A percentile compares a stretch with the other conserved stretches of the same genome.
Evolutionary conservation across 2,797 vertebrate genomes (phyloP).

Genomic region (Acanthis flammea): DNA sequence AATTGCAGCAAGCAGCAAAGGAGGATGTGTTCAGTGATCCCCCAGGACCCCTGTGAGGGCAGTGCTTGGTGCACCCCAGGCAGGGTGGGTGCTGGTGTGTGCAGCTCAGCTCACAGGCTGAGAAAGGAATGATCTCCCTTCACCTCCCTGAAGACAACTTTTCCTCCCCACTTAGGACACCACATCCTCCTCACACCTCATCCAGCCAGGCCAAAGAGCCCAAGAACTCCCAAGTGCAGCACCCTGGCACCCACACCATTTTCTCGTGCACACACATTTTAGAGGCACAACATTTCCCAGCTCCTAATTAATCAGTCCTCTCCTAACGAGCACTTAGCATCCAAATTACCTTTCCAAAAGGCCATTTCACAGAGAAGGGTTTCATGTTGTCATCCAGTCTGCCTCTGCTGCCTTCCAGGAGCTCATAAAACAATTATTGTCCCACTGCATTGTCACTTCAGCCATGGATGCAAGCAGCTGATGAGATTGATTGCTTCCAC

Average conservation of each 20-base stretch:
- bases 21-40: rapidly evolving
- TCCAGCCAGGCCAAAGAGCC: not conserved
- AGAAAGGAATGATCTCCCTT: not conserved
- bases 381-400: conserved; percentile 41
- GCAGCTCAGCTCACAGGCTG: not conserved
- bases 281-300: not conserved
- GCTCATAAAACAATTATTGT: conserved; percentile 54
- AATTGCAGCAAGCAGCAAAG: rapidly evolving
- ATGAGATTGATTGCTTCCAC: conserved; percentile 66
- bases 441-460: conserved; percentile 3
- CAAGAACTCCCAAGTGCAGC: not conserved
- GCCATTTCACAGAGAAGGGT: not conserved
- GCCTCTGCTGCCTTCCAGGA: conserved; percentile 49
- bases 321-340: not conserved
- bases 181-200: not conserved
- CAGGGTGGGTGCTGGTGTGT: not conserved
- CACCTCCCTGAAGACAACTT: not conserved
- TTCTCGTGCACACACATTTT: rapidly evolving
- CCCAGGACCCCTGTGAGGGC: not conserved
- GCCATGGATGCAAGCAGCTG: conserved; percentile 29
- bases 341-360: conserved; percentile 33
- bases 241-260: not conserved
- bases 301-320: not conserved
- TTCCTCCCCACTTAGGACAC: not conserved
- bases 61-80: rapidly evolving